These are phyloP conservation scores for Hippocampus guttulatus DNA, from an alignment of 2,113 vertebrate species.

Conservation along the genomic window DNA sequence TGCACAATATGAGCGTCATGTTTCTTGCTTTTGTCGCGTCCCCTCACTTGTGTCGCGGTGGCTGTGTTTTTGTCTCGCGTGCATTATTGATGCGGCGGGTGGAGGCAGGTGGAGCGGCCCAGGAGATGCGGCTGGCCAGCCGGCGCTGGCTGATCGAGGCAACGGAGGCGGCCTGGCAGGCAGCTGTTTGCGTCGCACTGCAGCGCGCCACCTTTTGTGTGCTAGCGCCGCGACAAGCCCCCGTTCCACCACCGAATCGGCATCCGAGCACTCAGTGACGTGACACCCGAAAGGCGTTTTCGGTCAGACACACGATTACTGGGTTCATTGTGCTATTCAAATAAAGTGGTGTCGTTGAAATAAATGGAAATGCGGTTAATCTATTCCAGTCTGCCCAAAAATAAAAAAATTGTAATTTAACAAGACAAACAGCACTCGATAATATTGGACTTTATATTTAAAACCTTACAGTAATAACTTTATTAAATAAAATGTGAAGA, in stretches of 20 bases:
- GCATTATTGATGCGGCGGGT: conserved; percentile 82
- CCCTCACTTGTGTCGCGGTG: conserved; percentile 71
- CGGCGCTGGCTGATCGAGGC: too few relatives aligned
- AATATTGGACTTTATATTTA: too few relatives aligned
- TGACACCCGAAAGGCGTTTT: neutral
- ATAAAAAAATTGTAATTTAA: too few relatives aligned
- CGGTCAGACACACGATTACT: neutral
- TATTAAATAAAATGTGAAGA: too few relatives aligned
- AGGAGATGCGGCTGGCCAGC: conserved; percentile 75
- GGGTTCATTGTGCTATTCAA: too few relatives aligned
- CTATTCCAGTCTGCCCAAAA: too few relatives aligned
- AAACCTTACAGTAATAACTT: too few relatives aligned
- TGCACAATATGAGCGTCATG: neutral
- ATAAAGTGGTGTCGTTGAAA: too few relatives aligned
- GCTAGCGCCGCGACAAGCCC: neutral
- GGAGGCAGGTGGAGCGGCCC: conserved; percentile 78
- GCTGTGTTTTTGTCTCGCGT: conserved; percentile 47
- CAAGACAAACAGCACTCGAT: too few relatives aligned
- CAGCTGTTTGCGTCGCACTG: conserved; percentile 56
- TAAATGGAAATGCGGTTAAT: too few relatives aligned
- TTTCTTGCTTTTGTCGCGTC: neutral
- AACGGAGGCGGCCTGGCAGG: too few relatives aligned
- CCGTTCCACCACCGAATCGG: conserved; percentile 76
- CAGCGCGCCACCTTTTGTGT: conserved; percentile 39
- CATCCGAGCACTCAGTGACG: conserved; percentile 57